Conservation (phyloP, 2,888 invertebrate genomes). For the Melitaea athalia region DNA sequence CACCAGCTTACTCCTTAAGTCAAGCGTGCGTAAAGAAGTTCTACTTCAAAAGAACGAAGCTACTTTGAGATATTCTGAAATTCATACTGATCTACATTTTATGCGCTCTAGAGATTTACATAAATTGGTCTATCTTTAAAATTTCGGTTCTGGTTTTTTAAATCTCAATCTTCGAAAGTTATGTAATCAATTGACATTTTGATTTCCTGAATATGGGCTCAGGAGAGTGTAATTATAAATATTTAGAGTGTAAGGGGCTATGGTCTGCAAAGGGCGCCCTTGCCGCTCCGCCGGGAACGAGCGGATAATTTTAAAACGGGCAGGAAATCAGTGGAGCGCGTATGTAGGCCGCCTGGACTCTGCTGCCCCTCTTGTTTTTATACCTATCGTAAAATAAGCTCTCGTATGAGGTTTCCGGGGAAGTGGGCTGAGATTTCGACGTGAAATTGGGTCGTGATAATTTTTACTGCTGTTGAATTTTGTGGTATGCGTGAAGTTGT, state of each 20-base stretch:
- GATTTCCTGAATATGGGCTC: not conserved
- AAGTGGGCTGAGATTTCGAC: slow-evolving; percentile 68
- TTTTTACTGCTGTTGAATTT: slow-evolving; percentile 49
- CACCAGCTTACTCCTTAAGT: too few relatives aligned
- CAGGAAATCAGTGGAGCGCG: slow-evolving; percentile 76
- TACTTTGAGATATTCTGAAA: not conserved
- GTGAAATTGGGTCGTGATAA: slow-evolving; percentile 66
- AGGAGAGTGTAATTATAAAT: slow-evolving; percentile 34
- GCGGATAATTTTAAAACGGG: slow-evolving; percentile 75
- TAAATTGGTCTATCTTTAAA: not conserved
- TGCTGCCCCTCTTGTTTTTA: slow-evolving; percentile 59
- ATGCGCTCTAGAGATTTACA: not conserved
- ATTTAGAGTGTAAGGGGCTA: slow-evolving; percentile 58
- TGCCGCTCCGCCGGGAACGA: slow-evolving; percentile 70
- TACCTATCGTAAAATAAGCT: slow-evolving; percentile 65
- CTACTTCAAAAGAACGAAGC: too few relatives aligned
- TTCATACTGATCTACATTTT: not conserved
- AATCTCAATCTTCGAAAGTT: not conserved
- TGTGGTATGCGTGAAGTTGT: slow-evolving; percentile 27
- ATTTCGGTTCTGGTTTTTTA: not conserved
- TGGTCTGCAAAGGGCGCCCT: slow-evolving; percentile 76
- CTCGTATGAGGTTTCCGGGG: slow-evolving; percentile 68
- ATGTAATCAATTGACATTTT: not conserved
- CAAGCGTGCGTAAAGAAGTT: too few relatives aligned
- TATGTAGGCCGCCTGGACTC: slow-evolving; percentile 74